Conservation (phyloP, 2,888 invertebrate species). For the Trissonchulus latispiculum region DNA sequence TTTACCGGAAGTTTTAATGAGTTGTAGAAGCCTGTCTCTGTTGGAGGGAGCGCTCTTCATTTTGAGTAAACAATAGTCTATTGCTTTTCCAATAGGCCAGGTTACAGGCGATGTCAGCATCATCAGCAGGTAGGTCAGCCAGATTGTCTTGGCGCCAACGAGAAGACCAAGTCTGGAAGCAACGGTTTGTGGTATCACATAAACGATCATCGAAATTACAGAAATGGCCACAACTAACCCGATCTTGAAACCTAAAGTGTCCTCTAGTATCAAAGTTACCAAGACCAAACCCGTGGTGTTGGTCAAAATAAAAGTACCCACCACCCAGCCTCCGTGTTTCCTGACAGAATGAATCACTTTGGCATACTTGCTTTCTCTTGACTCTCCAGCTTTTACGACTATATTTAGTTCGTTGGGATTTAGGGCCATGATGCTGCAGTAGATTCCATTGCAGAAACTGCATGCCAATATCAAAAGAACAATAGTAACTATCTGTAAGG, state of each 20-base stretch:
- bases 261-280: too few species aligned
- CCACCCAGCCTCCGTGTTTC: slow-evolving; percentile 81
- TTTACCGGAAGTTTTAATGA: too few species aligned
- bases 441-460: too few species aligned
- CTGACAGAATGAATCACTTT: slow-evolving; percentile 74
- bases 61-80: slow-evolving; percentile 77
- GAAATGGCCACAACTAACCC: slow-evolving; percentile 34
- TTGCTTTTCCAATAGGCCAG: slow-evolving; percentile 64
- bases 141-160: slow-evolving; percentile 89
- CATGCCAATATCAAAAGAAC: too few species aligned
- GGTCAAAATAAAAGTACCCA: slow-evolving; percentile 59
- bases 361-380: slow-evolving; percentile 63
- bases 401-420: slow-evolving; percentile 89
- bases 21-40: too few species aligned
- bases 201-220: slow-evolving; percentile 88
- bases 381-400: slow-evolving; percentile 70
- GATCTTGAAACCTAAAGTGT: too few species aligned
- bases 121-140: slow-evolving; percentile 87
- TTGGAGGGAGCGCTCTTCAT: too few species aligned
- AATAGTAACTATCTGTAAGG: too few species aligned
- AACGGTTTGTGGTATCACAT: slow-evolving; percentile 71
- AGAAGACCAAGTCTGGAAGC: slow-evolving; percentile 79
- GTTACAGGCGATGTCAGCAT: slow-evolving; percentile 79
- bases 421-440: too few species aligned
- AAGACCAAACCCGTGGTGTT: too few species aligned